phyloP scores from a whole-genome alignment of 2,113 vertebrate genomes.

The Oncorhynchus kisutch region DNA sequence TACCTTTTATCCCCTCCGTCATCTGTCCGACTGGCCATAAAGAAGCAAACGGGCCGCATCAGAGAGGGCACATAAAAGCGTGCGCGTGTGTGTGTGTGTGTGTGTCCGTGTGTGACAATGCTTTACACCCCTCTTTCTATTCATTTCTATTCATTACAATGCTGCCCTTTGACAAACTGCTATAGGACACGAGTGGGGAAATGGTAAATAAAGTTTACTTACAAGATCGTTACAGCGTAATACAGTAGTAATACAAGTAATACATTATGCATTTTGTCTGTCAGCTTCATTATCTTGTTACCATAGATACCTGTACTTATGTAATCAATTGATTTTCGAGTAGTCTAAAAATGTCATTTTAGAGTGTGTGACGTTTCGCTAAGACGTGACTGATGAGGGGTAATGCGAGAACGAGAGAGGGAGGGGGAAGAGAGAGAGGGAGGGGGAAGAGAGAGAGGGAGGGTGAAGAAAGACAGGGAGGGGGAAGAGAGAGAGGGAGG shows the following conservation, averaged over 20 bases:
- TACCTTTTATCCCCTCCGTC: background rate
- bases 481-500: background rate
- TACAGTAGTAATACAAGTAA: no score
- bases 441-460: constrained; percentile 18
- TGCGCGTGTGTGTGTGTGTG: no score
- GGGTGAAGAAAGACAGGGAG: background rate
- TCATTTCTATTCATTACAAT: background rate
- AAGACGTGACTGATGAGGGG: background rate
- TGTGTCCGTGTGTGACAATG: constrained; percentile 4
- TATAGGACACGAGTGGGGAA: no score
- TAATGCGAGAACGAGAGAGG: constrained; percentile 8
- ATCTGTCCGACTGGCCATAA: background rate
- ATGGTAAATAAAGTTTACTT: no score
- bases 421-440: constrained; percentile 2
- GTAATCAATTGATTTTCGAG: background rate
- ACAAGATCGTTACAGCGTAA: no score
- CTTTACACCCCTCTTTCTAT: background rate
- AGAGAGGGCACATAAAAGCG: background rate
- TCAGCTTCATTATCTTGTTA: no score
- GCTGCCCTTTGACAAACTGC: background rate
- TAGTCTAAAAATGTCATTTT: background rate
- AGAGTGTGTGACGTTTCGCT: background rate
- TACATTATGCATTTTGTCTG: no score
- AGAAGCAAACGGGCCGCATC: no score
- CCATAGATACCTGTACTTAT: no score